These are phyloP conservation scores for Geotrypetes seraphini DNA, from an alignment of 2,797 vertebrate genomes.

Conservation along the genomic window DNA sequence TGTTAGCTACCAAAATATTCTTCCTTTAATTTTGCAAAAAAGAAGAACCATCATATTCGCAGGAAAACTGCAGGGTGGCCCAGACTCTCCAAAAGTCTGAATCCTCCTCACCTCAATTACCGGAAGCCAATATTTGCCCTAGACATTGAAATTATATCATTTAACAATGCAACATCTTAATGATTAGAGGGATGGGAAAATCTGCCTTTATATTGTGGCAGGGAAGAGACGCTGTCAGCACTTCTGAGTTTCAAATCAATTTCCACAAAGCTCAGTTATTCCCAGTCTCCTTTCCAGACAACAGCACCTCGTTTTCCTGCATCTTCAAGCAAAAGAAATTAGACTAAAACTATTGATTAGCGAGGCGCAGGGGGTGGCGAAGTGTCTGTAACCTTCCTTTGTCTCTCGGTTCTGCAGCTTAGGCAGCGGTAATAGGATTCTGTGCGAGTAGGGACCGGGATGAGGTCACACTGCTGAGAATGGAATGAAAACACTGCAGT, in stretches of 20 bases:
- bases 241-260: slow-evolving; percentile 19
- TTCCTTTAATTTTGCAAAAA: not conserved
- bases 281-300: slow-evolving; percentile 25
- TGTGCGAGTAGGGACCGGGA: slow-evolving; percentile 19
- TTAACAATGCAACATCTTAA: slow-evolving; percentile 20
- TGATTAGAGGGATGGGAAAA: slow-evolving; percentile 30
- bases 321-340: slow-evolving; percentile 33
- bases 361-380: slow-evolving; percentile 13
- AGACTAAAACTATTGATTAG: slow-evolving; percentile 32
- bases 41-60: not conserved
- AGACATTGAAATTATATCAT: slow-evolving; percentile 11
- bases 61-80: too few relatives aligned
- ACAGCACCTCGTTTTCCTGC: slow-evolving; percentile 22
- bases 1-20: not conserved
- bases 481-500: slow-evolving; percentile 22
- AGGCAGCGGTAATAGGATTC: slow-evolving; percentile 32
- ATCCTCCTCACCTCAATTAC: too few relatives aligned
- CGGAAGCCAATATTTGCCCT: not conserved
- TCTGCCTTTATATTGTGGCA: slow-evolving; percentile 28
- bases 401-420: slow-evolving; percentile 32
- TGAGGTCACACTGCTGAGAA: slow-evolving; percentile 30
- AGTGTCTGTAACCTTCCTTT: slow-evolving; percentile 29
- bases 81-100: too few relatives aligned
- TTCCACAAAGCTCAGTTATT: slow-evolving; percentile 24
- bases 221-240: slow-evolving; percentile 26